phyloP scores from a whole-genome alignment of 2,113 vertebrate genomes.

The Forbesichthys agassizii region DNA sequence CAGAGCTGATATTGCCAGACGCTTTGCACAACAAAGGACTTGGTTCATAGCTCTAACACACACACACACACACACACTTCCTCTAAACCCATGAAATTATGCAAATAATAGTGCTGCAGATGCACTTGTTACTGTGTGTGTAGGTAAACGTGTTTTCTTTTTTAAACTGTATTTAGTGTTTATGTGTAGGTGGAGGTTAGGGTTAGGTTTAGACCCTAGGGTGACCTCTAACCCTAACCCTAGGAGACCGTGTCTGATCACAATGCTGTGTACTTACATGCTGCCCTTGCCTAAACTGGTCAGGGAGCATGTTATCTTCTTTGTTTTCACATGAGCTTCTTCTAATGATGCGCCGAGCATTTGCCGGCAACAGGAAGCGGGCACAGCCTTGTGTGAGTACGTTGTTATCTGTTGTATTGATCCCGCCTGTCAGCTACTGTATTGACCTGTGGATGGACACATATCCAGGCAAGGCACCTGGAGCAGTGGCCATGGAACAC shows the following conservation, averaged over 20 bases:
- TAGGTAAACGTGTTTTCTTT: conserved; percentile 21
- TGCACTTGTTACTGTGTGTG: not conserved
- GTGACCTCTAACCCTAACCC: too few relatives aligned
- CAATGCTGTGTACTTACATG: conserved; percentile 39
- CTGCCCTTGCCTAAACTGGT: conserved; percentile 41
- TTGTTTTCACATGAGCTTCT: conserved; percentile 19
- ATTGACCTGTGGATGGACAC: conserved; percentile 6
- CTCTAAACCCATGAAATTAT: conserved; percentile 30
- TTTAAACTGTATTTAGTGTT: not conserved
- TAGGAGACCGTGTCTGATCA: conserved; percentile 36
- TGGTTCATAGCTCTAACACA: conserved; percentile 50
- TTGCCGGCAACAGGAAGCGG: conserved; percentile 39
- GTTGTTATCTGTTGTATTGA: not conserved
- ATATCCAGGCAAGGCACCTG: not conserved
- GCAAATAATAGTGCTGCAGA: conserved; percentile 11
- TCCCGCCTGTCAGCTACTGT: not conserved
- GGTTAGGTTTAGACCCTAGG: not conserved
- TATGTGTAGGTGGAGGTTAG: conserved; percentile 23
- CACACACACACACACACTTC: not conserved
- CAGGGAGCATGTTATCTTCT: conserved; percentile 26
- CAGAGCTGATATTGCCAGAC: conserved; percentile 48
- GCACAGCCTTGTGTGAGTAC: conserved; percentile 31
- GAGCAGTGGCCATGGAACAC: not conserved
- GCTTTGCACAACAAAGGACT: conserved; percentile 52
- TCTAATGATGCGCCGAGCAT: conserved; percentile 53